Evolutionary conservation across 2,797 vertebrate species (phyloP).

Genomic region (Momotus momota): DNA sequence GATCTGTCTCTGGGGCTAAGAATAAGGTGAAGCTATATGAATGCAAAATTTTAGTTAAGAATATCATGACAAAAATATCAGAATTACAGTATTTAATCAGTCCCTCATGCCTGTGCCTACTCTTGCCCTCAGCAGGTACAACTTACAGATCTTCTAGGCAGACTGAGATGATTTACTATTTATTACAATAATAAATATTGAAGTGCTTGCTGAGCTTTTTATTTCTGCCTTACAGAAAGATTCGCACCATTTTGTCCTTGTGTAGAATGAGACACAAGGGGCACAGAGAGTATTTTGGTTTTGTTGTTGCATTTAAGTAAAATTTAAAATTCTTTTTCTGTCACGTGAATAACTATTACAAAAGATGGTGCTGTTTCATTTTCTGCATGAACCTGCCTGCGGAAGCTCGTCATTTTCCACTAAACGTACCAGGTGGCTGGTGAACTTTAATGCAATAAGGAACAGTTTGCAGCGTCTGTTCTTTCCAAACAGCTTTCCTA

Average conservation of each 20-base stretch:
- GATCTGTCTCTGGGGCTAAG: neutral
- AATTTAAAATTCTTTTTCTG: neutral
- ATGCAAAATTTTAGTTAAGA: neutral
- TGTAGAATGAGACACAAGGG: neutral
- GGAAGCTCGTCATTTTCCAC: neutral
- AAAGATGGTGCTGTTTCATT: neutral
- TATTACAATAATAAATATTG: conserved; percentile 4
- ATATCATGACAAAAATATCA: neutral
- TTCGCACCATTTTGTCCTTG: neutral
- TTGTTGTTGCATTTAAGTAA: neutral
- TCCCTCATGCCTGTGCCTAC: neutral
- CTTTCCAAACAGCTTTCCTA: conserved; percentile 38
- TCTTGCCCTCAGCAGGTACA: conserved; percentile 1
- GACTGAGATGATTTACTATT: conserved; percentile 18
- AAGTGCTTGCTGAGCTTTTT: neutral
- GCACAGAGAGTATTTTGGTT: neutral
- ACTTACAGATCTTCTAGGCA: neutral
- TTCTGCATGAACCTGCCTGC: neutral
- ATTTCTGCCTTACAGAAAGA: conserved; percentile 9
- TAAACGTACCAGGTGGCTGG: conserved; percentile 17
- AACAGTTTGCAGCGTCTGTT: conserved; percentile 41
- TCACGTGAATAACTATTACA: neutral
- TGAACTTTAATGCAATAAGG: conserved; percentile 6
- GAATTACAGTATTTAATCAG: neutral
- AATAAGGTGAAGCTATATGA: neutral